Evolutionary conservation across 2,113 vertebrate genomes (phyloP), one percentile per base, ranked within the genome.

Genomic region (Psittacula cyanocephala): DNA sequence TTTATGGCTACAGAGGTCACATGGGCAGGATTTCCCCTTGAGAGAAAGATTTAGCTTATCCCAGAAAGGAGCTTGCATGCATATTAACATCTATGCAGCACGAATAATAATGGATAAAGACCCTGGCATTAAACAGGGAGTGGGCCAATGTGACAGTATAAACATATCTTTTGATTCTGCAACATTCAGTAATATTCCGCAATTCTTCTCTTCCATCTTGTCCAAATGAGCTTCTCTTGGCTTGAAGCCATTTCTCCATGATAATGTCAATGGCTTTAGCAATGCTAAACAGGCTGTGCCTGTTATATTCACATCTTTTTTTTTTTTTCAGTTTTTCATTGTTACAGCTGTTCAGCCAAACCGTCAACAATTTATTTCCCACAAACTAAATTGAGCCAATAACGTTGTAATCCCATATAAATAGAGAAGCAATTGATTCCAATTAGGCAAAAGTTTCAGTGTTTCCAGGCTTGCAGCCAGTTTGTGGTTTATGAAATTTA

Each of bases 371-470:
- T 95, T 93, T 96, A 92, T 95, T 96, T 97, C 79, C 95, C 68
- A 93, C 72, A 95, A 97, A 81, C 86, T 85, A 88, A 86, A 95
- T 84, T 91, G 97, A 95, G 93, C 97, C 95, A 94, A 89, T 93
- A 97, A 93, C 88, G 75, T 84, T 94, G 90, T 90, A 95, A 95
- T 96, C 76, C 88, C 91, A 69, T 86, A 94, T 95, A 97, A 96
- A 93, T 92, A 94, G 72, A 95, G 77, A 90, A 89, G 88, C 93
- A 95, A 97, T 95, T 96, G 49, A 91, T 97, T 97, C 95, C 96
- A 97, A 97, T 96, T 95, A 97, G 95, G 86, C 76, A 97, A 91
- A 97, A 96, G 95, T 98, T 97, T 96, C 86, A 96, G 96, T 92
- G 47, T 96, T 98, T 97, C 86, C 90, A 97, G 97, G 95, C 91